Evolutionary conservation across 2,113 vertebrate genomes (phyloP).

Genomic region (Mixornis gularis): DNA sequence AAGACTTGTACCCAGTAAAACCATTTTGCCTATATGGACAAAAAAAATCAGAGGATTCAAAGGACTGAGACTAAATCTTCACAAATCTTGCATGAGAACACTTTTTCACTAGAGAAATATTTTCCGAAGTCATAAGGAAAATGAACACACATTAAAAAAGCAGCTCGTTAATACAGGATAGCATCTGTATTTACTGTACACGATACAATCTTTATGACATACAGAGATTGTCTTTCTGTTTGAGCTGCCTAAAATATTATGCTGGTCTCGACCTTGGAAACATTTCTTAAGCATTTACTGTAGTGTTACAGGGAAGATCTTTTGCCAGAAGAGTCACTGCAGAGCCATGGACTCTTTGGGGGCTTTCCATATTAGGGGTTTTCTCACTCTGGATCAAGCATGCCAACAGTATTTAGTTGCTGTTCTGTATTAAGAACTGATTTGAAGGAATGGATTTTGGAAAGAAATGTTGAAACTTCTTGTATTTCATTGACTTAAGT

Average conservation of each 20-base stretch:
- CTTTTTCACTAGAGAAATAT: not conserved
- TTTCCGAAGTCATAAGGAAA: slow-evolving; percentile 4
- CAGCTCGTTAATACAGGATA: not conserved
- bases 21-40: not conserved
- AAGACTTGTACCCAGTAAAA: not conserved
- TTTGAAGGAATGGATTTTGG: slow-evolving; percentile 15
- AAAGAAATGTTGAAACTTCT: slow-evolving; percentile 24
- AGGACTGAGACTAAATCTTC: not conserved
- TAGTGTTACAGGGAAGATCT: not conserved
- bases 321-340: slow-evolving; percentile 53
- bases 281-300: slow-evolving; percentile 15
- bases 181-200: slow-evolving; percentile 26
- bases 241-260: slow-evolving; percentile 45
- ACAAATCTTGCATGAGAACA: not conserved
- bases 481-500: slow-evolving; percentile 17
- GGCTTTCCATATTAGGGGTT: slow-evolving; percentile 58
- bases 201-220: slow-evolving; percentile 33
- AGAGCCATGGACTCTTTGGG: slow-evolving; percentile 24
- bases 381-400: slow-evolving; percentile 43
- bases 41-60: not conserved
- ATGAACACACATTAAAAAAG: not conserved
- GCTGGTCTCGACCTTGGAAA: slow-evolving; percentile 52
- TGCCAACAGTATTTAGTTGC: slow-evolving; percentile 32
- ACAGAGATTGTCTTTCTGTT: slow-evolving; percentile 23
- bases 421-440: slow-evolving; percentile 39